A percentile compares a stretch with the other conserved stretches of the same genome.
These are phyloP conservation scores for Marmota monax DNA, from an alignment of 2,113 vertebrate species.

Conservation along the genomic window DNA sequence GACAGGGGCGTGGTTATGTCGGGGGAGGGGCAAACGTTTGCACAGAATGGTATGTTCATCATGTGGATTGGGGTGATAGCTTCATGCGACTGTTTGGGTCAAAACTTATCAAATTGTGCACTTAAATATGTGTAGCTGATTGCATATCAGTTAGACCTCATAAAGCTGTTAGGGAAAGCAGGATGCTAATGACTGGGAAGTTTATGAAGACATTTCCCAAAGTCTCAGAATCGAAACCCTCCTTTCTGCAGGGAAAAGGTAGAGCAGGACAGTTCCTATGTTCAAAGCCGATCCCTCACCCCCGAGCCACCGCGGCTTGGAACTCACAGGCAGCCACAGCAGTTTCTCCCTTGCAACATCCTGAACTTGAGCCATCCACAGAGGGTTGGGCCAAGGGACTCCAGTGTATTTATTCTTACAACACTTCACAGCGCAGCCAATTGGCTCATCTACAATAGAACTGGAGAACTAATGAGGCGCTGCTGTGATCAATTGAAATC, in stretches of 20 bases:
- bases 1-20: too few relatives aligned
- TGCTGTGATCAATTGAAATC: constrained; percentile 11
- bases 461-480: constrained; percentile 65
- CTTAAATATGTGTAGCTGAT: background rate
- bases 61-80: background rate
- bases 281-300: background rate
- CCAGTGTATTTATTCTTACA: constrained; percentile 53
- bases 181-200: background rate
- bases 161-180: background rate
- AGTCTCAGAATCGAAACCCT: background rate
- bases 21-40: too few relatives aligned
- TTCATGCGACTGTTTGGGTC: background rate
- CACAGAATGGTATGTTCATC: too few relatives aligned
- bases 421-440: constrained; percentile 20
- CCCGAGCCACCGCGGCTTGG: background rate
- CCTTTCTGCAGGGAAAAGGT: background rate
- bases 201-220: background rate
- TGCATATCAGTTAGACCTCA: background rate
- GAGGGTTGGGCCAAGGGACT: background rate
- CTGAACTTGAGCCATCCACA: background rate
- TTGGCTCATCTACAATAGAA: constrained; percentile 39
- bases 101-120: background rate
- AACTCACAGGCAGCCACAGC: background rate
- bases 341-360: background rate
- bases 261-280: background rate